phyloP scores from a whole-genome alignment of 2,113 vertebrate genomes.

The Sylvicapra grimmia region DNA sequence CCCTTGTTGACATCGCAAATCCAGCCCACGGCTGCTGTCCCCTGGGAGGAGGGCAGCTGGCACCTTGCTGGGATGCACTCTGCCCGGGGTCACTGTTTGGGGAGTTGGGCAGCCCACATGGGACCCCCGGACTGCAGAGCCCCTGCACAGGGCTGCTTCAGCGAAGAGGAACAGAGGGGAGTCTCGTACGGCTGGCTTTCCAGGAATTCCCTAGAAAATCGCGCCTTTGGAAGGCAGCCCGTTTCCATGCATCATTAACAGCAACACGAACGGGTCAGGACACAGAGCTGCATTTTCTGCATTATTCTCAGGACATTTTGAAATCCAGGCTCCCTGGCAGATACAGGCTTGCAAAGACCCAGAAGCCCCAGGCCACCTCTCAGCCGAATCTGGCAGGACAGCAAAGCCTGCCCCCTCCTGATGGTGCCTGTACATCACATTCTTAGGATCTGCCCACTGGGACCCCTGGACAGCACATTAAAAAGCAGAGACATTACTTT shows the following conservation, averaged over 20 bases:
- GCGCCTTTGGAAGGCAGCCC: not conserved
- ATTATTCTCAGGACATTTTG: rapidly evolving
- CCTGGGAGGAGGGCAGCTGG: too few relatives aligned
- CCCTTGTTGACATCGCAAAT: not conserved
- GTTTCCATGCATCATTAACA: not conserved
- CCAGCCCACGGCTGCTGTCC: rapidly evolving
- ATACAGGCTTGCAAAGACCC: not conserved
- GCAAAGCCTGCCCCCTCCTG: not conserved
- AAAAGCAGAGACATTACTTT: not conserved
- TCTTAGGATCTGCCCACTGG: rapidly evolving
- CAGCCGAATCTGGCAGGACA: rapidly evolving
- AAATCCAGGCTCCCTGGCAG: not conserved
- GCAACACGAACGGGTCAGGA: rapidly evolving
- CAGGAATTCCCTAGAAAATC: not conserved
- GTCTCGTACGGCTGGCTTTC: not conserved
- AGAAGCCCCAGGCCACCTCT: not conserved
- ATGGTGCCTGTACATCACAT: rapidly evolving
- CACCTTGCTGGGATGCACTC: rapidly evolving
- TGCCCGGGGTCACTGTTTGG: too few relatives aligned
- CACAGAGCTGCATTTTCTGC: rapidly evolving
- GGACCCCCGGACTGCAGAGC: not conserved
- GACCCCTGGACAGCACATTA: not conserved
- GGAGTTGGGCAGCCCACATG: not conserved
- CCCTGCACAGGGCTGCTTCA: not conserved
- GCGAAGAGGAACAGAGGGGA: rapidly evolving